Conservation (phyloP, 2,888 invertebrate genomes). For the Dendrolimus houi region DNA sequence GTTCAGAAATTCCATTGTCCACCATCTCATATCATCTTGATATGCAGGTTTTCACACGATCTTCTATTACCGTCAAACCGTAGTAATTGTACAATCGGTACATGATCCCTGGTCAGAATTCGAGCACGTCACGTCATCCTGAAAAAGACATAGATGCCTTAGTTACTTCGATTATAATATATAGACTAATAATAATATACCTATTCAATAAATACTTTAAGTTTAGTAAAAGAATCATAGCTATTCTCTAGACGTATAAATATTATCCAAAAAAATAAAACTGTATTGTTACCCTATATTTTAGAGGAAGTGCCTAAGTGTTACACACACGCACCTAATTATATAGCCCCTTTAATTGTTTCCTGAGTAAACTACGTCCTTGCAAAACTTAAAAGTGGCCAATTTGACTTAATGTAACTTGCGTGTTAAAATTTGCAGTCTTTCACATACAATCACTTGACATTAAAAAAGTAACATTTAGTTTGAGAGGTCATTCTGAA, state of each 20-base stretch:
- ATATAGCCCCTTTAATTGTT: conserved; percentile 46
- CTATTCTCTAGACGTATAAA: no score
- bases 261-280: no score
- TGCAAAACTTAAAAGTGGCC: conserved; percentile 13
- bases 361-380: conserved; percentile 47
- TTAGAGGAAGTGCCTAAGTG: conserved; percentile 57
- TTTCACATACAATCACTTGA: conserved; percentile 2
- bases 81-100: no score
- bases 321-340: conserved; percentile 58
- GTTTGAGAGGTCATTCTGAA: conserved; percentile 8
- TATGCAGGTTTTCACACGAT: no score
- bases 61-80: no score
- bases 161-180: no score
- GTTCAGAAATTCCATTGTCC: no score
- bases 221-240: no score
- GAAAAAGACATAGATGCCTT: conserved; percentile 8
- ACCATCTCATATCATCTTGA: no score
- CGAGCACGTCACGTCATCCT: not conserved
- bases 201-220: no score
- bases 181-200: no score
- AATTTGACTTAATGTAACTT: conserved; percentile 29
- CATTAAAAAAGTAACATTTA: conserved; percentile 14
- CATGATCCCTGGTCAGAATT: no score
- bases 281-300: conserved; percentile 24
- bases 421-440: conserved; percentile 22